Evolutionary conservation across 2,888 invertebrate species (phyloP), one percentile per base, ranked within the genome.

Genomic region (Chironomus riparius): DNA sequence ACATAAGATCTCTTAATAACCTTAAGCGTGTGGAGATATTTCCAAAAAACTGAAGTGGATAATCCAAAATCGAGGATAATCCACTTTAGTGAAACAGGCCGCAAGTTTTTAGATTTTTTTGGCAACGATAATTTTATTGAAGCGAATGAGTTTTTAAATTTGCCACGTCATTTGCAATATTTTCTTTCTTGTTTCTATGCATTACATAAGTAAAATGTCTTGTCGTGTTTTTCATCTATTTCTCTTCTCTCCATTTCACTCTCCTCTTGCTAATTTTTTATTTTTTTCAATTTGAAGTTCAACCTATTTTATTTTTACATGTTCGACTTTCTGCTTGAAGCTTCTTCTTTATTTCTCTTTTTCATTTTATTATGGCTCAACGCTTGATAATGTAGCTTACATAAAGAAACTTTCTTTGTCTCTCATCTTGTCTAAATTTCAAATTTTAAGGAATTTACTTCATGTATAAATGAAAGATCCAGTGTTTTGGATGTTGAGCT

Each of bases 291-390:
- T 72, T 72, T 72, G 72, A 72, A 72, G 72, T 72, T 72, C 72
- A 72, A 72, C 72, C 72, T 72, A 72, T 72, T 72, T 56, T 56
- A 56, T 56, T 56, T 72, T 72, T 72, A 72, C 72, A 72, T 62
- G 72, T 72, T 72, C 72, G 72, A 72, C 62, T 62, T 61, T 70
- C 56, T 21, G 71, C 56, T 15, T 70, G 70, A 70, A 70, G 70
- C 70, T 70, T 70, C 71, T 71, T 71, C 71, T 71, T 50, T 70
- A 7, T 48, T 22, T 69, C 47, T 47, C 70, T 47, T 47, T 70
- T 68, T 28, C 10, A 10, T 10, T 38, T 38, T 10, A 38, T 56
- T 56, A 56, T 56, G 56, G 56, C 56, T 56, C 18, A 15, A 56
- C 18, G 56, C 56, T 56, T 56, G 38, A 38, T 38, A 38, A 38